Evolutionary conservation across 1,140 invertebrate species (phyloP).

Genomic region (Brachionus koreanus): DNA sequence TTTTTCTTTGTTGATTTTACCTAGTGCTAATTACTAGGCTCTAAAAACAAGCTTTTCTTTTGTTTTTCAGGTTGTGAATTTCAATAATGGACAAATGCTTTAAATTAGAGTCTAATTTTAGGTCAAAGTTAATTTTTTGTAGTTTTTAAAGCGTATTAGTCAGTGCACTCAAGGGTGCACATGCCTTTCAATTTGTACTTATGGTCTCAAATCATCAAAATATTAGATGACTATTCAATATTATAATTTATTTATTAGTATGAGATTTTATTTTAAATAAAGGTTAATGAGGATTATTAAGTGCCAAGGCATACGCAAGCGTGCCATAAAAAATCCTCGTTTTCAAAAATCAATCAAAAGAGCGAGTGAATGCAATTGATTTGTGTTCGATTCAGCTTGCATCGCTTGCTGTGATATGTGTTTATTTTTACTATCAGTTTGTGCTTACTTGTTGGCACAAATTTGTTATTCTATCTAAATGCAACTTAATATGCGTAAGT

Average conservation of each 20-base stretch:
- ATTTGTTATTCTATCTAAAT: slow-evolving; percentile 19
- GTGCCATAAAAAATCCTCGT: neutral
- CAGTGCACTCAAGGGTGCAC: too few relatives aligned
- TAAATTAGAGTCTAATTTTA: neutral
- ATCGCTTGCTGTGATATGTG: slow-evolving; percentile 14
- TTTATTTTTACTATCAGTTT: slow-evolving; percentile 24
- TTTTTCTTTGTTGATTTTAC: neutral
- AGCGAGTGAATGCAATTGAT: neutral
- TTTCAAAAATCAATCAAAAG: neutral
- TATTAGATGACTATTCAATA: too few relatives aligned
- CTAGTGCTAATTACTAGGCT: neutral
- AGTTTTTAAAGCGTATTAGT: too few relatives aligned
- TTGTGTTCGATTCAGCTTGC: neutral
- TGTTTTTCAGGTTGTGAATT: neutral
- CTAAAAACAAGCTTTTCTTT: neutral
- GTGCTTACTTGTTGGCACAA: neutral
- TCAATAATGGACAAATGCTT: neutral
- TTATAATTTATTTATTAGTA: too few relatives aligned
- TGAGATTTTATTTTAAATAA: neutral
- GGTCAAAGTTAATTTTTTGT: neutral
- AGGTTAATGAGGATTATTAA: neutral
- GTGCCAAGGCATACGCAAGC: neutral
- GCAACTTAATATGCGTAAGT: slow-evolving; percentile 27
- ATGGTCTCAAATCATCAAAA: too few relatives aligned
- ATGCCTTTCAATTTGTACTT: too few relatives aligned